Evolutionary conservation across 2,113 vertebrate species (phyloP).

Genomic region (Maccullochella peelii): DNA sequence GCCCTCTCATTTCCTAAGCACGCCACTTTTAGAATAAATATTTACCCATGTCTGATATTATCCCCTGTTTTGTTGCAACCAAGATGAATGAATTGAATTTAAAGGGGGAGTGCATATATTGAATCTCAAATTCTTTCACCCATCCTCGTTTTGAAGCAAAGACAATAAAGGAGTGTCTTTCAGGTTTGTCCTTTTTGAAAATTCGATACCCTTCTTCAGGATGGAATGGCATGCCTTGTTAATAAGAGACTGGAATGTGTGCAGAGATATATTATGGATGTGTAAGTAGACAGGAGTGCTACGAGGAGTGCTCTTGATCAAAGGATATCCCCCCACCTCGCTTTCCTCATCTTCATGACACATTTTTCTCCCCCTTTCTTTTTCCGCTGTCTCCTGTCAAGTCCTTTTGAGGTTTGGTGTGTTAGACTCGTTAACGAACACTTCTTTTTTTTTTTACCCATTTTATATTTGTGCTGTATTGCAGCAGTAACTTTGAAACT

Average conservation of each 20-base stretch:
- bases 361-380: conserved; percentile 19
- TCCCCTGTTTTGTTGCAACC: conserved; percentile 66
- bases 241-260: conserved; percentile 57
- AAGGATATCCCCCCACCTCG: conserved; percentile 61
- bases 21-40: conserved; percentile 57
- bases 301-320: conserved; percentile 75
- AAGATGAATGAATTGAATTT: conserved; percentile 67
- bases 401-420: conserved; percentile 70
- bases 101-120: conserved; percentile 46
- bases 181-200: conserved; percentile 25
- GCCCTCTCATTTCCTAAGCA: conserved; percentile 77
- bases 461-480: conserved; percentile 40
- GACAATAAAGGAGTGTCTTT: conserved; percentile 12
- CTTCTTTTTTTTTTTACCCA: conserved; percentile 1
- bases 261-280: conserved; percentile 74
- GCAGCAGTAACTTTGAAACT: conserved; percentile 49
- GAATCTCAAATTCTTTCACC: conserved; percentile 25
- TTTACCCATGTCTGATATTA: conserved; percentile 71
- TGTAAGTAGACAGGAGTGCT: conserved; percentile 67
- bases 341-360: conserved; percentile 57
- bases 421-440: conserved; percentile 59
- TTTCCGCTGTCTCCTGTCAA: conserved; percentile 57
- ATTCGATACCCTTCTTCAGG: conserved; percentile 27
- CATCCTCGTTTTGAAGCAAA: conserved; percentile 1
- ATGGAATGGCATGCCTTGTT: conserved; percentile 58